phyloP scores from a whole-genome alignment of 2,888 invertebrate species.

The Nephrotoma appendiculata region DNA sequence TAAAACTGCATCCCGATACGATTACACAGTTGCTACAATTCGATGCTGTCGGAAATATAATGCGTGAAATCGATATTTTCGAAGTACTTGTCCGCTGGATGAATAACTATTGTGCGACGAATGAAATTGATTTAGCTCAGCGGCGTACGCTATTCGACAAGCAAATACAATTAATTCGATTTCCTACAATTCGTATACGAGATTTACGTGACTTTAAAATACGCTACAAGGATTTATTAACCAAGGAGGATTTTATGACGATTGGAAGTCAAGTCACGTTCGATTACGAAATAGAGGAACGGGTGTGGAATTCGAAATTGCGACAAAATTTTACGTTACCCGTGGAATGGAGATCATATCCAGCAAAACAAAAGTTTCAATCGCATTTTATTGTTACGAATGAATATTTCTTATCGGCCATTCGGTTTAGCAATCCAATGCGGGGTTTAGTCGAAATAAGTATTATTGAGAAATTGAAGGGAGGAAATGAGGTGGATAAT shows the following conservation, averaged over 20 bases:
- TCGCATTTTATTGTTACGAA: not conserved
- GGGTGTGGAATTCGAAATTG: not conserved
- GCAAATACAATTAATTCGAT: not conserved
- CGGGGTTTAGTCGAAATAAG: not conserved
- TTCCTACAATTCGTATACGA: not conserved
- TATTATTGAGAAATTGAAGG: not conserved
- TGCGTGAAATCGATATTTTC: not conserved
- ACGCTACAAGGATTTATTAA: not conserved
- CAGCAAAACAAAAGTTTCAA: not conserved
- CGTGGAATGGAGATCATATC: not conserved
- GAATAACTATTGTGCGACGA: not conserved
- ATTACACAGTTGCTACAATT: no score
- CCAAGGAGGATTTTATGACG: not conserved
- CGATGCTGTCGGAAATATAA: no score
- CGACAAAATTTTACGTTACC: not conserved
- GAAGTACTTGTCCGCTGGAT: not conserved
- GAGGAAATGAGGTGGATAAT: no score
- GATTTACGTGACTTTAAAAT: no score
- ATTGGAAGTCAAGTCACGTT: not conserved
- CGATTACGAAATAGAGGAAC: not conserved
- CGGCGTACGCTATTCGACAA: not conserved
- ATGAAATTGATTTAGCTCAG: not conserved
- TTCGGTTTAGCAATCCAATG: not conserved
- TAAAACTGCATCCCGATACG: no score
- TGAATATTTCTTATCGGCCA: no score